These are phyloP conservation scores for Eudasyphora cyanicolor DNA, from an alignment of 2,888 invertebrate species.

Conservation along the genomic window DNA sequence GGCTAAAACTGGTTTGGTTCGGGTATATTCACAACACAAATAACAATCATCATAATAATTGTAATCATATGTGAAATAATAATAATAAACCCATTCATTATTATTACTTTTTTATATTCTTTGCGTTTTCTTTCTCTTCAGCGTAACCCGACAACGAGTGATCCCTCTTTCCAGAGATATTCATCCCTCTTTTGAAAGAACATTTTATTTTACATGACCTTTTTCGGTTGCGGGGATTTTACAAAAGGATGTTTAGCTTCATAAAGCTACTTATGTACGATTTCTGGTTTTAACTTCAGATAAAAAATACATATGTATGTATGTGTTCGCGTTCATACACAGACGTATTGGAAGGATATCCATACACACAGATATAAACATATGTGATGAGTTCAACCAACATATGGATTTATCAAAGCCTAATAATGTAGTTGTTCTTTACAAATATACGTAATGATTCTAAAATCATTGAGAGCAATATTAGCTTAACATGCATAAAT, in stretches of 20 bases:
- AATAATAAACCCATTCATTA: constrained; percentile 54
- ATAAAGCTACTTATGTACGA: constrained; percentile 33
- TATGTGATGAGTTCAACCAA: not conserved
- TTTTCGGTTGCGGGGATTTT: constrained; percentile 10
- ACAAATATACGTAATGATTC: too few relatives aligned
- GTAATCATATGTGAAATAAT: constrained; percentile 57
- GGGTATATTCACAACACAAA: constrained; percentile 2
- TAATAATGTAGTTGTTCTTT: not conserved
- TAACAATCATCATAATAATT: constrained; percentile 18
- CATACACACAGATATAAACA: not conserved
- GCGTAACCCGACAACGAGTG: not conserved
- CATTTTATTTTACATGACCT: not conserved
- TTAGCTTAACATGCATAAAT: too few relatives aligned
- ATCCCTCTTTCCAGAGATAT: not conserved
- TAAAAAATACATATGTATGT: not conserved
- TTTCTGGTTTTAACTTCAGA: constrained; percentile 30
- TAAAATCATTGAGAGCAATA: too few relatives aligned
- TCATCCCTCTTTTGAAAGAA: not conserved
- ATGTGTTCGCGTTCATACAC: not conserved
- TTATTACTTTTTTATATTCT: constrained; percentile 1
- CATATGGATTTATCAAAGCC: constrained; percentile 2
- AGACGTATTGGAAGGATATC: not conserved
- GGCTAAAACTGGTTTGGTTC: not conserved
- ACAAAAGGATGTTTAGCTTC: constrained; percentile 18
- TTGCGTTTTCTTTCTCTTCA: not conserved